Percentiles rank a stretch among this genome's conserved stretches.
Conservation (phyloP, 2,888 invertebrate species). For the Romanomermis culicivorax region DNA sequence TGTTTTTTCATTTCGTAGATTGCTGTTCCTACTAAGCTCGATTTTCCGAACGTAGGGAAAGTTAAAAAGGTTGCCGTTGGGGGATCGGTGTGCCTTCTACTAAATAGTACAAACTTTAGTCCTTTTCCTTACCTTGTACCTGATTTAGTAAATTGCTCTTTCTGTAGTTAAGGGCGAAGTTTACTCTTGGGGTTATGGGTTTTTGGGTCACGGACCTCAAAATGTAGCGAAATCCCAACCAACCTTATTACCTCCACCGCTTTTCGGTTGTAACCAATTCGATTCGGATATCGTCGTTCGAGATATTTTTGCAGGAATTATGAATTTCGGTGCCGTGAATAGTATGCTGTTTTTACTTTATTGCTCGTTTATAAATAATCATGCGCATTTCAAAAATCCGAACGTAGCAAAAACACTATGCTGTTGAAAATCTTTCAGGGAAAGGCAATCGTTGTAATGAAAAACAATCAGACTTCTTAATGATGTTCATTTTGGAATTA, state of each 20-base stretch:
- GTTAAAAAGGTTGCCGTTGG: slow-evolving; percentile 59
- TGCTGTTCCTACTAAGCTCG: slow-evolving; percentile 34
- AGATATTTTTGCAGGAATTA: slow-evolving; percentile 47
- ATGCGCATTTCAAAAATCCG: neutral
- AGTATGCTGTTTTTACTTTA: slow-evolving; percentile 20
- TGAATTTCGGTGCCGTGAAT: slow-evolving; percentile 58
- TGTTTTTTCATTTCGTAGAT: too few species aligned
- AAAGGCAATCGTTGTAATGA: too few species aligned
- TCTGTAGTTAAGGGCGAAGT: slow-evolving; percentile 39
- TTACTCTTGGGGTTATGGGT: slow-evolving; percentile 79
- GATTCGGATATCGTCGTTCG: slow-evolving; percentile 46
- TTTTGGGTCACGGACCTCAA: slow-evolving; percentile 65
- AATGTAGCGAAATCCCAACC: slow-evolving; percentile 46
- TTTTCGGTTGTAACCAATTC: slow-evolving; percentile 69
- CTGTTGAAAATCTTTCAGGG: neutral
- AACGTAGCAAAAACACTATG: too few species aligned
- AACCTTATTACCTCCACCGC: slow-evolving; percentile 47
- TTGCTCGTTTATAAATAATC: neutral
- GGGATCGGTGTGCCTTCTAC: slow-evolving; percentile 59
- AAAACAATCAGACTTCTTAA: too few species aligned
- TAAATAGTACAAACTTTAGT: slow-evolving; percentile 39
- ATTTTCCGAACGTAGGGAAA: slow-evolving; percentile 42
- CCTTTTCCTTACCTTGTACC: neutral
- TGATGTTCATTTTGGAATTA: too few species aligned
- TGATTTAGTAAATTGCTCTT: too few species aligned